A percentile compares a stretch with the other conserved stretches of the same genome.
These are phyloP conservation scores for Gastracanthus pulcherrimus DNA, from an alignment of 2,888 invertebrate species.

Conservation along the genomic window DNA sequence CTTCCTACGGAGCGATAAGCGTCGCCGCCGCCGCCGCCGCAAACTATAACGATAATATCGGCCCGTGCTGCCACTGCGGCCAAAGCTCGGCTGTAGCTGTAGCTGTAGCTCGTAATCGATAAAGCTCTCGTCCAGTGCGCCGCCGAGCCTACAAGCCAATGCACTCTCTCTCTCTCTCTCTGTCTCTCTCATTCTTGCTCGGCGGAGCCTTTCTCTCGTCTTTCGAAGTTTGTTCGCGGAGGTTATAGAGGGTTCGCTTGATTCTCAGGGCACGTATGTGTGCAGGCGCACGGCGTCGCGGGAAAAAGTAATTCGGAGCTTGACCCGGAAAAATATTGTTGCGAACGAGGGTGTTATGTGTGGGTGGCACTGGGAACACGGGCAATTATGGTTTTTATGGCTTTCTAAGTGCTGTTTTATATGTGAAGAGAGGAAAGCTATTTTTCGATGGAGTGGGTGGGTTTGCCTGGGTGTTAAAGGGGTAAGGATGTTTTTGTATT, in stretches of 20 bases:
- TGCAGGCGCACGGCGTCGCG: background rate
- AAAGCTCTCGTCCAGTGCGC: constrained; percentile 50
- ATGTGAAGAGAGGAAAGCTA: too few species aligned
- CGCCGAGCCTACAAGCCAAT: constrained; percentile 48
- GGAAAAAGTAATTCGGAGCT: constrained; percentile 44
- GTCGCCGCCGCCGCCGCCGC: background rate
- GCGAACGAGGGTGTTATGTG: too few species aligned
- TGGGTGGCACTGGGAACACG: constrained; percentile 3
- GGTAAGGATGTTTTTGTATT: too few species aligned
- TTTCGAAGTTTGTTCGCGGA: constrained; percentile 9
- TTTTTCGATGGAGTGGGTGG: too few species aligned
- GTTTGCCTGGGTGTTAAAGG: too few species aligned
- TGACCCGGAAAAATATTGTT: constrained; percentile 45
- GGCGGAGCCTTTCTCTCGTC: too few species aligned
- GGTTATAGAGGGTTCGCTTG: background rate
- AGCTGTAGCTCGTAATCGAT: constrained; percentile 57
- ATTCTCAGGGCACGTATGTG: constrained; percentile 43
- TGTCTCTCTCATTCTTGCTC: constrained; percentile 1
- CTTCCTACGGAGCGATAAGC: constrained; percentile 40
- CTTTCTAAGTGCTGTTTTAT: background rate
- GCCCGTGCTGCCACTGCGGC: too few species aligned
- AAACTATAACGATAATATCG: constrained; percentile 56
- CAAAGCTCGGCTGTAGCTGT: too few species aligned
- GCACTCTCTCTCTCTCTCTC: constrained; percentile 16
- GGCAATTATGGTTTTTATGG: constrained; percentile 40